Conservation (phyloP, 2,113 vertebrate genomes). For the Thamnaconus septentrionalis region DNA sequence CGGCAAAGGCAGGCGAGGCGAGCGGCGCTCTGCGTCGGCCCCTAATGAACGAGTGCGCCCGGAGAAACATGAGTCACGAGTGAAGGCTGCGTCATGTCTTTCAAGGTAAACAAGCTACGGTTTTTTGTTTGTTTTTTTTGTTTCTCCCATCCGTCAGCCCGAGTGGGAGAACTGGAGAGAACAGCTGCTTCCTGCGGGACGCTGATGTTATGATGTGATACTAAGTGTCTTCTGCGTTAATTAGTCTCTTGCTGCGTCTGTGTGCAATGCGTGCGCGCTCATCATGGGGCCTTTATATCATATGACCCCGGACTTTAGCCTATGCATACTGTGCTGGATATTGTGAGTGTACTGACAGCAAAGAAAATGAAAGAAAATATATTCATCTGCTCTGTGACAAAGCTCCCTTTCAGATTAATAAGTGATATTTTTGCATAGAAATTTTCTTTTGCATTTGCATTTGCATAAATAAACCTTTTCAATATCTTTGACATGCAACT, state of each 20-base stretch:
- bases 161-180: too few relatives aligned
- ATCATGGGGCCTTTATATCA: too few relatives aligned
- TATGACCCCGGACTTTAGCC: too few relatives aligned
- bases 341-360: background rate
- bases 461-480: too few relatives aligned
- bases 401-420: background rate
- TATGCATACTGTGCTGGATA: too few relatives aligned
- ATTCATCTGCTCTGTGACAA: conserved; percentile 8
- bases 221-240: too few relatives aligned
- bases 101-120: conserved; percentile 71
- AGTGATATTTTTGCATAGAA: conserved; percentile 4
- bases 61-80: conserved; percentile 63
- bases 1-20: conserved; percentile 40
- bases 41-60: conserved; percentile 50
- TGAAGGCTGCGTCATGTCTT: conserved; percentile 75
- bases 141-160: conserved; percentile 12
- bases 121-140: background rate
- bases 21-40: conserved; percentile 19
- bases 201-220: too few relatives aligned
- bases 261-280: too few relatives aligned
- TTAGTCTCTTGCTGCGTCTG: too few relatives aligned
- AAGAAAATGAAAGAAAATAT: conserved; percentile 2
- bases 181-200: too few relatives aligned
- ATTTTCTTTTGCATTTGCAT: conserved; percentile 11
- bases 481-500: too few relatives aligned